phyloP scores from a whole-genome alignment of 1,140 invertebrate genomes.

The Drosophila bocki region DNA sequence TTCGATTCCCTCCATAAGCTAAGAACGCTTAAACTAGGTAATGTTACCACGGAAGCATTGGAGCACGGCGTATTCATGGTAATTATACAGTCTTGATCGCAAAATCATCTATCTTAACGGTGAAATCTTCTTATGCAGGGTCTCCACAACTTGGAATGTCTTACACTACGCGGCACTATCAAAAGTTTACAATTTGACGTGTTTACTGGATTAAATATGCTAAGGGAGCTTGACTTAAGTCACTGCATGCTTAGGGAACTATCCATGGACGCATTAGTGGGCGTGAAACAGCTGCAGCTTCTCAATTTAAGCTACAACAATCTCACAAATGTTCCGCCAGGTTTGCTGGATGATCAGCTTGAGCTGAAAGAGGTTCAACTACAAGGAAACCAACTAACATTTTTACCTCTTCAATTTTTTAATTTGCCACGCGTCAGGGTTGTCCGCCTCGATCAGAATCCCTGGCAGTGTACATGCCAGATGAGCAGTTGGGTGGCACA shows the following conservation, averaged over 20 bases:
- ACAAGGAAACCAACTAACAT: constrained; percentile 87
- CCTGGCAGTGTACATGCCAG: constrained; percentile 89
- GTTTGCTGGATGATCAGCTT: constrained; percentile 88
- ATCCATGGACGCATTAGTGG: constrained; percentile 90
- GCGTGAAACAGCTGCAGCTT: constrained; percentile 86
- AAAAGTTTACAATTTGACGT: constrained; percentile 88
- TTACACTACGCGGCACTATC: constrained; percentile 86
- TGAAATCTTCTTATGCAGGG: constrained; percentile 64
- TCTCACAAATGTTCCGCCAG: constrained; percentile 87
- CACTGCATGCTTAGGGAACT: constrained; percentile 88
- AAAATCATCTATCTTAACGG: not conserved
- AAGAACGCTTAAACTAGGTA: constrained; percentile 86
- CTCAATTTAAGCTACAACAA: constrained; percentile 89
- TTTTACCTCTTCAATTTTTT: constrained; percentile 87
- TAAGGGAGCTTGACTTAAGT: constrained; percentile 87
- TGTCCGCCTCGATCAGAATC: constrained; percentile 87
- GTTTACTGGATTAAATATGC: constrained; percentile 87
- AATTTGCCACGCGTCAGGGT: constrained; percentile 86
- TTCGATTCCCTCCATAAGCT: constrained; percentile 88
- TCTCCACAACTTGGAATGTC: constrained; percentile 57
- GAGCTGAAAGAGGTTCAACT: constrained; percentile 88
- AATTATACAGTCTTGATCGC: not conserved
- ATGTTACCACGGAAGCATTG: constrained; percentile 87
- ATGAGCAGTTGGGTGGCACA: constrained; percentile 88
- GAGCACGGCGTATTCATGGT: constrained; percentile 87